Evolutionary conservation across 2,888 invertebrate species (phyloP).

Genomic region (Scaptomyza flava): DNA sequence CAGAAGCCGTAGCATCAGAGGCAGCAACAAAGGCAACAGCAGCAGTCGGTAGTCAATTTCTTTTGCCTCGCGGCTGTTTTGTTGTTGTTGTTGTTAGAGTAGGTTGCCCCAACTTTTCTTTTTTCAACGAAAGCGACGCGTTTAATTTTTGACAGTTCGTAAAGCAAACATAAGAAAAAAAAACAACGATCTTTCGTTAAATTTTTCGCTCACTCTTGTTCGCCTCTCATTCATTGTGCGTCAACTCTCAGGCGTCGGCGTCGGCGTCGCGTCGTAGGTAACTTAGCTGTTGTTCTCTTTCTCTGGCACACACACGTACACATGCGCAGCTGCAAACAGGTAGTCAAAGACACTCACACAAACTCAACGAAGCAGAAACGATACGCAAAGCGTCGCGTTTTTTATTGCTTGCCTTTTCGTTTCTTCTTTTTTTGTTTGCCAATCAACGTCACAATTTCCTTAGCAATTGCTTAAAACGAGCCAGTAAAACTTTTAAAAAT

Average conservation of each 20-base stretch:
- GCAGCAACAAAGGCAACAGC: constrained; percentile 21
- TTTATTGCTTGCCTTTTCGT: constrained; percentile 48
- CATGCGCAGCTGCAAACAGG: constrained; percentile 62
- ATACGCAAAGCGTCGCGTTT: constrained; percentile 57
- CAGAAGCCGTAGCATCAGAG: constrained; percentile 11
- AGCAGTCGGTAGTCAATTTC: constrained; percentile 46
- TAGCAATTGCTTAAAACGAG: background rate
- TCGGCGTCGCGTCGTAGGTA: constrained; percentile 45
- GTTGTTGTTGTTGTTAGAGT: constrained; percentile 31
- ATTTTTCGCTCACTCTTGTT: constrained; percentile 31
- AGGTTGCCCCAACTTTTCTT: constrained; percentile 32
- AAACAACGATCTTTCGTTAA: constrained; percentile 38
- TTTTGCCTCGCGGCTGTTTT: constrained; percentile 48
- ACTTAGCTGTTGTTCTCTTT: constrained; percentile 27
- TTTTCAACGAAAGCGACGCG: constrained; percentile 72
- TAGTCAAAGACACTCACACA: constrained; percentile 57
- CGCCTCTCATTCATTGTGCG: constrained; percentile 10
- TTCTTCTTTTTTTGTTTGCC: constrained; percentile 27
- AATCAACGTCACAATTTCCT: constrained; percentile 18
- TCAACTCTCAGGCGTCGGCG: constrained; percentile 42
- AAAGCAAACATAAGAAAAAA: constrained; percentile 17
- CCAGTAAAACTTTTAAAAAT: background rate
- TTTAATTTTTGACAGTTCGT: constrained; percentile 54
- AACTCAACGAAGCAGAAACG: constrained; percentile 66
- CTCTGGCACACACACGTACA: constrained; percentile 41